These are phyloP conservation scores for Patella depressa DNA, from an alignment of 2,888 invertebrate species.

Conservation along the genomic window DNA sequence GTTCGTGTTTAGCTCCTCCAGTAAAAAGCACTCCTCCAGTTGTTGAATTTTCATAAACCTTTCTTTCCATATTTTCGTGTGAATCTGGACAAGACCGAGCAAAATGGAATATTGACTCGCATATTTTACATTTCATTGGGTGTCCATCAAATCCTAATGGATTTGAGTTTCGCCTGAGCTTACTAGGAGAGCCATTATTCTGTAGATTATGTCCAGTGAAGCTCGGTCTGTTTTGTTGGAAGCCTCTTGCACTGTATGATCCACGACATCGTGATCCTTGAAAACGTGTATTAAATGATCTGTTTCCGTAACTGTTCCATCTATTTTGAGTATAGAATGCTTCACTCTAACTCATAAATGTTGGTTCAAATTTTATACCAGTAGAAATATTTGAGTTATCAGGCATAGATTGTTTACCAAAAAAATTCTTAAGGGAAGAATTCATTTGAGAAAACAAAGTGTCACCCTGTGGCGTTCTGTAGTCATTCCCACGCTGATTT, in stretches of 20 bases:
- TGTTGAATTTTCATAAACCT: not conserved
- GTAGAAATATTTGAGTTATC: too few relatives aligned
- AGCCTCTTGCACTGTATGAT: too few relatives aligned
- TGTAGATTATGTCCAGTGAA: too few relatives aligned
- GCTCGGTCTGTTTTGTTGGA: too few relatives aligned
- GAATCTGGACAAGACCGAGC: slow-evolving; percentile 17
- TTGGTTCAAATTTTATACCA: slow-evolving; percentile 26
- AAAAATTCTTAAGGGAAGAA: slow-evolving; percentile 24
- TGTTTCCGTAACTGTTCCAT: not conserved
- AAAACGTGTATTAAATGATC: not conserved
- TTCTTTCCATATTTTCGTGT: slow-evolving; percentile 14
- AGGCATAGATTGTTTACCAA: slow-evolving; percentile 27
- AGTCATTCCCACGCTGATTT: not conserved
- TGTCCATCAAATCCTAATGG: slow-evolving; percentile 30
- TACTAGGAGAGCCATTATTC: too few relatives aligned
- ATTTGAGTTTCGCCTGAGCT: slow-evolving; percentile 5
- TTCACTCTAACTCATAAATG: slow-evolving; percentile 23
- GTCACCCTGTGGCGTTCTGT: slow-evolving; percentile 9
- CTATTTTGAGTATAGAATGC: not conserved
- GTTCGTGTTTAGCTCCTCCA: not conserved
- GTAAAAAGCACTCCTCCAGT: slow-evolving; percentile 10
- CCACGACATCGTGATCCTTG: too few relatives aligned
- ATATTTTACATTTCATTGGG: slow-evolving; percentile 21
- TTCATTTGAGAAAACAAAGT: slow-evolving; percentile 30
- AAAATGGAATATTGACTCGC: slow-evolving; percentile 13